Percentiles rank a stretch among this genome's conserved stretches.
Conservation (phyloP, 2,797 vertebrate genomes). For the Capromys pilorides region DNA sequence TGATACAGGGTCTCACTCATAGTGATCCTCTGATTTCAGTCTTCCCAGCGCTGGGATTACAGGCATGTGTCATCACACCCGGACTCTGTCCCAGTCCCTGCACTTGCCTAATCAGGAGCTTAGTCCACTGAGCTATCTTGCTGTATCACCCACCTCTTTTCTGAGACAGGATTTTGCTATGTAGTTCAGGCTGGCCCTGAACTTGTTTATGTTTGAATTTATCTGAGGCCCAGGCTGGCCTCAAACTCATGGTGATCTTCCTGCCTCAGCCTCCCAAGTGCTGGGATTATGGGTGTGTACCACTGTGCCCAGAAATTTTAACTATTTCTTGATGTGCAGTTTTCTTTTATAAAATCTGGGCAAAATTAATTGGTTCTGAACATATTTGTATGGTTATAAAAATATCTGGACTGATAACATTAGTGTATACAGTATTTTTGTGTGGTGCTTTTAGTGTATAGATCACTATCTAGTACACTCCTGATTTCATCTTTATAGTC, state of each 20-base stretch:
- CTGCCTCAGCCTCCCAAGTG: not conserved
- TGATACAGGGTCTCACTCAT: too few species aligned
- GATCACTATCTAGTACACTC: not conserved
- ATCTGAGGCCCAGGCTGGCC: not conserved
- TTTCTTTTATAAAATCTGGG: not conserved
- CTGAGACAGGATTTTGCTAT: not conserved
- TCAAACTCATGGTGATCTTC: not conserved
- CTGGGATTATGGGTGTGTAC: not conserved
- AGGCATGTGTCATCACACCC: too few species aligned
- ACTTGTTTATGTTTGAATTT: not conserved
- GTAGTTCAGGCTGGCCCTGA: not conserved
- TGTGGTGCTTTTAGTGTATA: not conserved
- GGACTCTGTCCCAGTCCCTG: too few species aligned
- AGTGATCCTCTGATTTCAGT: too few species aligned
- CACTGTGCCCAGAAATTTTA: not conserved
- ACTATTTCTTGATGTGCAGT: conserved; percentile 4
- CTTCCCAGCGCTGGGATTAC: too few species aligned
- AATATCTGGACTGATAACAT: not conserved
- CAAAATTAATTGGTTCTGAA: not conserved
- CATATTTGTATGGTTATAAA: not conserved
- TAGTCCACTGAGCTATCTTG: too few species aligned
- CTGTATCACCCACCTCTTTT: too few species aligned
- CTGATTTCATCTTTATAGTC: not conserved
- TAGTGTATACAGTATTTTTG: not conserved
- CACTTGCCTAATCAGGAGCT: too few species aligned